Percentiles rank a stretch among this genome's conserved stretches.
phyloP scores from a whole-genome alignment of 2,797 vertebrate species.

The Gobio occitaniae region DNA sequence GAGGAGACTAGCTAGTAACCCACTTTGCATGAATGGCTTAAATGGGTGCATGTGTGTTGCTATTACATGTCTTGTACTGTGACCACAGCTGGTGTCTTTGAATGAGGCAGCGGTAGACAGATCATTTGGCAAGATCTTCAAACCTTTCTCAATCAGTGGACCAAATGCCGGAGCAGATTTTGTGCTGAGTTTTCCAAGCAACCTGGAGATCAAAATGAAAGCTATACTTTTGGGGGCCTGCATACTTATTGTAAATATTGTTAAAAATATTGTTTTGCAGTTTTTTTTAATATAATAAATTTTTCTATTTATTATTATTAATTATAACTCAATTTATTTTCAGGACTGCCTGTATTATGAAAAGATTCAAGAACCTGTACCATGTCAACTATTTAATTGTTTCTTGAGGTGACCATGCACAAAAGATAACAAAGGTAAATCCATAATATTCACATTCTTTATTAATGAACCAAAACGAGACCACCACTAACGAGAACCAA shows the following conservation, averaged over 20 bases:
- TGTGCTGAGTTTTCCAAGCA: background rate
- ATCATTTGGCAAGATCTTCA: constrained; percentile 1
- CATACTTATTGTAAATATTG: constrained; percentile 12
- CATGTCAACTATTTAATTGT: rapidly evolving
- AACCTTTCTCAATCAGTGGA: too few species aligned
- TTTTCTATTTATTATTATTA: background rate
- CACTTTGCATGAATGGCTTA: background rate
- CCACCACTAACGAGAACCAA: too few species aligned
- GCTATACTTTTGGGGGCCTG: background rate
- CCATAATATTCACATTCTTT: background rate
- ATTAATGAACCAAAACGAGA: background rate
- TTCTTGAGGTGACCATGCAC: background rate
- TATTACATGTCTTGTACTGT: background rate
- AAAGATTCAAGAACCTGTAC: background rate
- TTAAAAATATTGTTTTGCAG: background rate
- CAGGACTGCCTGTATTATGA: constrained; percentile 15
- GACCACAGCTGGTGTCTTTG: constrained; percentile 3
- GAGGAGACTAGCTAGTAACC: background rate
- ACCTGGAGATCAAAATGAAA: constrained; percentile 9
- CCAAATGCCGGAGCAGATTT: background rate
- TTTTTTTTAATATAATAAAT: background rate
- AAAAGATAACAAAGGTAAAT: background rate
- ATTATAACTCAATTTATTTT: background rate
- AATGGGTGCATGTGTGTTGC: background rate
- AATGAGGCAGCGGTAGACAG: background rate